These are phyloP conservation scores for Drosophila melanosoma DNA, from an alignment of 2,888 invertebrate species.

Conservation along the genomic window DNA sequence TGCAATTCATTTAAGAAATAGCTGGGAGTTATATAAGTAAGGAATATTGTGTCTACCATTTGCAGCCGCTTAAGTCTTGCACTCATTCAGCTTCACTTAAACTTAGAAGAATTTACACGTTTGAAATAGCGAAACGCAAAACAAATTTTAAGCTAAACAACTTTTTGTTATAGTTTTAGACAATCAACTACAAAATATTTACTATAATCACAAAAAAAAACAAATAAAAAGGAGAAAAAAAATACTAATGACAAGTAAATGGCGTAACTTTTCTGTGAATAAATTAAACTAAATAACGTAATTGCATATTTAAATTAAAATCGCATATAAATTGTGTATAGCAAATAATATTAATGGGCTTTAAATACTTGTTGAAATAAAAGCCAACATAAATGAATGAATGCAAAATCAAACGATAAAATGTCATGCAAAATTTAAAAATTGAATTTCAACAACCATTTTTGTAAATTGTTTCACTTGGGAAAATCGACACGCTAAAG, in stretches of 20 bases:
- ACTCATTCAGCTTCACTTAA: constrained; percentile 29
- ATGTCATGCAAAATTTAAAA: constrained; percentile 24
- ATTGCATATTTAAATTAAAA: constrained; percentile 50
- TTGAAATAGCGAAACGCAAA: constrained; percentile 21
- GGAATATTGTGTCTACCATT: constrained; percentile 2
- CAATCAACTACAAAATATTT: constrained; percentile 68
- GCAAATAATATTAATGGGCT: constrained; percentile 29
- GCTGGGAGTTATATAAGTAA: neutral
- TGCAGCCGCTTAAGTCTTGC: constrained; percentile 7
- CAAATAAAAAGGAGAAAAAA: constrained; percentile 30
- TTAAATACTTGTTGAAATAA: constrained; percentile 24
- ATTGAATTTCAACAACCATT: constrained; percentile 65
- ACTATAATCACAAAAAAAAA: constrained; percentile 44
- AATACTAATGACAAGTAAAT: constrained; percentile 78
- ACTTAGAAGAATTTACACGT: constrained; percentile 37
- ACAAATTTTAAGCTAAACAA: constrained; percentile 50
- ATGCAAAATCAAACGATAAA: constrained; percentile 21
- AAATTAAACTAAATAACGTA: constrained; percentile 63
- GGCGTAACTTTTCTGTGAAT: constrained; percentile 82
- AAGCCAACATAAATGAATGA: constrained; percentile 27
- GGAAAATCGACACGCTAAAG: constrained; percentile 83
- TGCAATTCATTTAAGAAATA: constrained; percentile 12
- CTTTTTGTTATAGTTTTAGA: constrained; percentile 80
- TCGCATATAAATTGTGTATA: constrained; percentile 52
- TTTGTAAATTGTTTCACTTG: constrained; percentile 79